Conservation (phyloP, 1,140 invertebrate species). For the Hyles euphorbiae region DNA sequence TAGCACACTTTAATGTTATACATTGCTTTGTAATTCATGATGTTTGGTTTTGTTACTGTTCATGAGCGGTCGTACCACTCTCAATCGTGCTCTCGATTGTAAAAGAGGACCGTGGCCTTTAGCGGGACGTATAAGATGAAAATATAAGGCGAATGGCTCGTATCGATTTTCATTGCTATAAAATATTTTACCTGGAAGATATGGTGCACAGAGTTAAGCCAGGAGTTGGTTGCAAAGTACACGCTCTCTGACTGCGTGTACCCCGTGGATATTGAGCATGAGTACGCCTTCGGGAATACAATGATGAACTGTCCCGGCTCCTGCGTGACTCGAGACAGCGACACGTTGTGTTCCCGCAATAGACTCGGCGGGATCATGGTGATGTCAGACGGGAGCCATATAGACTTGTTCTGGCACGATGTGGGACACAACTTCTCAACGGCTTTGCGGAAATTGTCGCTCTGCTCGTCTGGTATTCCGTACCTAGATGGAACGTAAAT, state of each 20-base stretch:
- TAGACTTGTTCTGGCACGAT: slow-evolving; percentile 87
- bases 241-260: slow-evolving; percentile 95
- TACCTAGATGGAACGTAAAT: slow-evolving; percentile 72
- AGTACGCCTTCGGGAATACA: slow-evolving; percentile 93
- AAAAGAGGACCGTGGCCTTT: too few species aligned
- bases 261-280: slow-evolving; percentile 91
- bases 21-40: too few species aligned
- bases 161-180: too few species aligned
- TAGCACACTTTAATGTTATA: too few species aligned
- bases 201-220: slow-evolving; percentile 85
- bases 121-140: too few species aligned
- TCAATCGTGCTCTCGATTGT: too few species aligned
- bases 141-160: too few species aligned
- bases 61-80: too few species aligned
- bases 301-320: slow-evolving; percentile 93
- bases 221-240: slow-evolving; percentile 91
- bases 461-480: slow-evolving; percentile 87
- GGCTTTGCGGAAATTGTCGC: slow-evolving; percentile 83
- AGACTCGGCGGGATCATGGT: slow-evolving; percentile 94
- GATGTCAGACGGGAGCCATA: slow-evolving; percentile 95
- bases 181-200: slow-evolving; percentile 80
- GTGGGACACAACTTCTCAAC: slow-evolving; percentile 87
- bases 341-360: slow-evolving; percentile 85
- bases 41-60: too few species aligned
- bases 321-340: slow-evolving; percentile 88